Evolutionary conservation across 2,113 vertebrate genomes (phyloP).

Genomic region (Sander lucioperca): DNA sequence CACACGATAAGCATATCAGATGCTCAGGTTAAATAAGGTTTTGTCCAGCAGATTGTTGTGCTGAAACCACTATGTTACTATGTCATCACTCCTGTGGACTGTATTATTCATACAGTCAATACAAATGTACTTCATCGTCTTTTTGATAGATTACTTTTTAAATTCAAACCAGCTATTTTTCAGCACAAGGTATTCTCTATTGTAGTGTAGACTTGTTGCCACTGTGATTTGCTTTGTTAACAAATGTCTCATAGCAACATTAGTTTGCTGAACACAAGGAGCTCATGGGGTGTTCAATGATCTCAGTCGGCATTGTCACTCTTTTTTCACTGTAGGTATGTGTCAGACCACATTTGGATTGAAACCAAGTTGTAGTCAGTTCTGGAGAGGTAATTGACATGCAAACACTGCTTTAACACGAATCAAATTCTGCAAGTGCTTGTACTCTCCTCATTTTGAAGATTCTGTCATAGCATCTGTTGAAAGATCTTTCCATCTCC

Average conservation of each 20-base stretch:
- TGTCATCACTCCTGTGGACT: background rate
- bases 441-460: slow-evolving; percentile 41
- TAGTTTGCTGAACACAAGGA: background rate
- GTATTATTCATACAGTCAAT: background rate
- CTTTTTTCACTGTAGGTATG: background rate
- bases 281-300: background rate
- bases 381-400: slow-evolving; percentile 43
- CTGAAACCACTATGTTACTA: background rate
- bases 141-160: background rate
- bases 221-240: background rate
- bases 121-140: background rate
- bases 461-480: slow-evolving; percentile 57
- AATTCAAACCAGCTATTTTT: background rate
- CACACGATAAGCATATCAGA: background rate
- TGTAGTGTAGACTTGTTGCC: background rate
- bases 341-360: slow-evolving; percentile 34
- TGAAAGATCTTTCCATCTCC: slow-evolving; percentile 57
- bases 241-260: background rate
- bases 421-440: slow-evolving; percentile 45
- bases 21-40: background rate
- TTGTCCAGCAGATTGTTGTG: background rate
- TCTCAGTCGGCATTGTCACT: background rate
- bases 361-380: slow-evolving; percentile 29
- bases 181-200: background rate
- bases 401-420: slow-evolving; percentile 49